These are phyloP conservation scores for Metridium senile DNA, from an alignment of 92 coral and sea anemone species.

Conservation along the genomic window DNA sequence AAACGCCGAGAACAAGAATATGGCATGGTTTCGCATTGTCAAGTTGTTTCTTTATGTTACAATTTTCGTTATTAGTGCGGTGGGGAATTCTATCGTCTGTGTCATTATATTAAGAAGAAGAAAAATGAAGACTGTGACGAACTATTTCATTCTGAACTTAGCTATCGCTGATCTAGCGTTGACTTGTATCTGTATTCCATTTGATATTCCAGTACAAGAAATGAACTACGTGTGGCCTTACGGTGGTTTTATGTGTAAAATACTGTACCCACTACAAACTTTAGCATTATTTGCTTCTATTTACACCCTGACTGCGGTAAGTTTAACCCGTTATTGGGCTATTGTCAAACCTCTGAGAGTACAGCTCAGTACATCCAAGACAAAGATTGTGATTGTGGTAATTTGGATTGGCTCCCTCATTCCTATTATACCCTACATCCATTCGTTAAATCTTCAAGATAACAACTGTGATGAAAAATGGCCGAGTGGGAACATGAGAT, in stretches of 20 bases:
- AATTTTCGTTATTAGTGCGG: slow-evolving; percentile 81
- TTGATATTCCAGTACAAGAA: slow-evolving; percentile 93
- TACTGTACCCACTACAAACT: slow-evolving; percentile 89
- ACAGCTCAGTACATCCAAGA: slow-evolving; percentile 69
- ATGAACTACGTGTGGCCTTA: slow-evolving; percentile 93
- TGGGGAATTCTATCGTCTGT: slow-evolving; percentile 89
- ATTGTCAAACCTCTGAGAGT: slow-evolving; percentile 81
- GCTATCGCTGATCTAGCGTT: slow-evolving; percentile 93
- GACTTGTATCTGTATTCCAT: slow-evolving; percentile 90
- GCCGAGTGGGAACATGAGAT: slow-evolving; percentile 48
- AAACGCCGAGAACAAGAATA: no score
- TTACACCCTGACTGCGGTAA: slow-evolving; percentile 90
- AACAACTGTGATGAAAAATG: slow-evolving; percentile 73
- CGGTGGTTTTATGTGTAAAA: slow-evolving; percentile 90
- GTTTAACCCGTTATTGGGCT: slow-evolving; percentile 92
- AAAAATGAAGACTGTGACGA: slow-evolving; percentile 93
- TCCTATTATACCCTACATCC: slow-evolving; percentile 83
- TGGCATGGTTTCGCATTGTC: slow-evolving; percentile 34
- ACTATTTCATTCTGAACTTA: slow-evolving; percentile 88
- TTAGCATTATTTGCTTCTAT: slow-evolving; percentile 83
- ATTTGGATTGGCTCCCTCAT: slow-evolving; percentile 76
- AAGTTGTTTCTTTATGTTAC: slow-evolving; percentile 69
- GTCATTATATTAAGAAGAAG: slow-evolving; percentile 65
- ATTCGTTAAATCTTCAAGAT: slow-evolving; percentile 51
- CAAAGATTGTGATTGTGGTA: slow-evolving; percentile 61